Evolutionary conservation across 2,888 invertebrate species (phyloP), one percentile per base, ranked within the genome.

Genomic region (Orthosia gothica): DNA sequence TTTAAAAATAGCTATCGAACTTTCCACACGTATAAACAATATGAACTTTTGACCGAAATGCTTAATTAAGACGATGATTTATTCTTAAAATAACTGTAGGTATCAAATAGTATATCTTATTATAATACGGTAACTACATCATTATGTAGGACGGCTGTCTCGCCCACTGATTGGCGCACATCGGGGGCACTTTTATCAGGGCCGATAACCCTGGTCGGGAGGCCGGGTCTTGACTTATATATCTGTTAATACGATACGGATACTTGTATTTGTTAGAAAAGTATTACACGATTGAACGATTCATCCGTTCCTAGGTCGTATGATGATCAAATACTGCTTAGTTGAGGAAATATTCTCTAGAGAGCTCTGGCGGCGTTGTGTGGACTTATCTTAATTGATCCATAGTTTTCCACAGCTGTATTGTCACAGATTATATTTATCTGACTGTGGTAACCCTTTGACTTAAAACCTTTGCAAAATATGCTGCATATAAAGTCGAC

Each of bases 131-230:
- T 79, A 64, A 57, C 59, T 68, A 67, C 74, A 76, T 64, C 1
- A 69, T 73, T 72, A 88, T 85, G 82, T 88, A 70, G 87, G 79
- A 77, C 89, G 83, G 76, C 68, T 75, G 80, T 79, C 82, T 71
- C 71, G 72, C 55, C 75, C 49, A 65, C 74, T 83, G 83, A 81
- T 84, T 84, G 80, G 80, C 58, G 58, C 55, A 40, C 75, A 66
- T 70, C 81, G 81, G 85, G 86, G 85, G 84, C 86, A 66, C 81
- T 70, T 59, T 71, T 89, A 88, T 89, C 89, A 58, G 26, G 12
- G 1, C 54, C 18, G 92, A 92, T 92, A 91, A 90, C 91, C 90
- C 91, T 73, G 58, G 73, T 69, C 85, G 88, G 90, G 91, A 91
- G 93, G 91, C 87, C 90, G 87, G 89, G 89, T 87, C 88, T 81